Percentiles rank a stretch among this genome's conserved stretches.
Evolutionary conservation across 2,113 vertebrate genomes (phyloP).

Genomic region (Nycticebus coucang): DNA sequence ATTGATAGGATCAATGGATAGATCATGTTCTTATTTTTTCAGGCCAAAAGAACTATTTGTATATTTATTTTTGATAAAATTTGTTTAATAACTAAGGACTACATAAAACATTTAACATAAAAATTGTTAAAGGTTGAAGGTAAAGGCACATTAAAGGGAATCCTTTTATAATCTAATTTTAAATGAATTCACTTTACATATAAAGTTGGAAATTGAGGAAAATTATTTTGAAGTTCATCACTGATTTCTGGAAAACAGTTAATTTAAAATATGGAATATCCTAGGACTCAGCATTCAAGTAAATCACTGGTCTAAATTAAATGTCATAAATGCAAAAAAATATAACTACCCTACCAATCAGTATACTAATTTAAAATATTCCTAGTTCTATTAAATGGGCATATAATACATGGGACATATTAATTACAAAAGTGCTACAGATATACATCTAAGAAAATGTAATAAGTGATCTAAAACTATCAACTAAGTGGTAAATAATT

Average conservation of each 20-base stretch:
- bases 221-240: constrained; percentile 4
- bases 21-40: neutral
- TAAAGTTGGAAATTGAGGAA: constrained; percentile 12
- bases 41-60: too few relatives aligned
- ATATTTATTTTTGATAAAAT: constrained; percentile 42
- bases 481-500: neutral
- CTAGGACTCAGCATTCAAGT: neutral
- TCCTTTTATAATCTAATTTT: constrained; percentile 14
- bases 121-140: neutral
- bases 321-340: neutral
- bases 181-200: constrained; percentile 26
- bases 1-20: neutral
- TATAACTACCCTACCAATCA: neutral
- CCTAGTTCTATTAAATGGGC: neutral
- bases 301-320: neutral
- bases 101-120: constrained; percentile 1
- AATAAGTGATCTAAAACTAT: neutral
- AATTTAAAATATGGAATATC: constrained; percentile 5
- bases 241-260: constrained; percentile 35
- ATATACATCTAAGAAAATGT: neutral
- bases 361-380: constrained; percentile 39
- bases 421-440: neutral
- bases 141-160: neutral
- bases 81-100: neutral
- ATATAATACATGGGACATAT: neutral